A percentile compares a stretch with the other conserved stretches of the same genome.
Conservation (phyloP, 2,888 invertebrate species). For the Aspidiotus rigidus region DNA sequence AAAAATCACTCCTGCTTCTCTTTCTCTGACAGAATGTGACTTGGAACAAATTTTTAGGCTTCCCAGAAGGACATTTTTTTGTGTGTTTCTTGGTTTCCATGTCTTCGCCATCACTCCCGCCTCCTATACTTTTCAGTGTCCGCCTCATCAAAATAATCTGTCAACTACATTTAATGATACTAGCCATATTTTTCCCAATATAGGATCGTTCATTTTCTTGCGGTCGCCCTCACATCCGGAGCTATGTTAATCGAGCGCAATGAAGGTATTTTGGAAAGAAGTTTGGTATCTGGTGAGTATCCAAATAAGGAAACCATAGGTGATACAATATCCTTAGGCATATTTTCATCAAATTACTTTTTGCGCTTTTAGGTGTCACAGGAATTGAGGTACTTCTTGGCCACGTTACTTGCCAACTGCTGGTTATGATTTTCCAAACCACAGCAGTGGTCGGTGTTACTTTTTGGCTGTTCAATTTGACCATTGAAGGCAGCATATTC, state of each 20-base stretch:
- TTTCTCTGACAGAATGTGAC: too few relatives aligned
- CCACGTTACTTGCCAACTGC: constrained; percentile 78
- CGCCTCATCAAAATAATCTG: too few relatives aligned
- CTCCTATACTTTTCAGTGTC: too few relatives aligned
- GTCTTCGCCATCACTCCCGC: too few relatives aligned
- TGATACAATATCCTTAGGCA: neutral
- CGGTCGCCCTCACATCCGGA: constrained; percentile 83
- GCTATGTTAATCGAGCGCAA: constrained; percentile 81
- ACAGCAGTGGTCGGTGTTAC: constrained; percentile 67
- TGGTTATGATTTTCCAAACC: constrained; percentile 77
- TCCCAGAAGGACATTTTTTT: too few relatives aligned
- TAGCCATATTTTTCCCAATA: neutral
- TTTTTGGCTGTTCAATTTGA: constrained; percentile 63
- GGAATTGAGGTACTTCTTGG: constrained; percentile 76
- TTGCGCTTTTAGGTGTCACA: constrained; percentile 46
- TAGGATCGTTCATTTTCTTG: constrained; percentile 86
- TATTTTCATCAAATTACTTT: neutral
- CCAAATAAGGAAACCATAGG: neutral
- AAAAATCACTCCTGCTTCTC: too few relatives aligned
- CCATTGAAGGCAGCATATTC: constrained; percentile 63
- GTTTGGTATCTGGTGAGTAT: constrained; percentile 66
- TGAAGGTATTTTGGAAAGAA: constrained; percentile 81
- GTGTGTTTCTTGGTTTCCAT: too few relatives aligned
- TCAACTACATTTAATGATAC: too few relatives aligned
- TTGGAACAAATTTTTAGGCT: too few relatives aligned